phyloP scores from a whole-genome alignment of 2,888 invertebrate species.

The Mylabris sibirica region DNA sequence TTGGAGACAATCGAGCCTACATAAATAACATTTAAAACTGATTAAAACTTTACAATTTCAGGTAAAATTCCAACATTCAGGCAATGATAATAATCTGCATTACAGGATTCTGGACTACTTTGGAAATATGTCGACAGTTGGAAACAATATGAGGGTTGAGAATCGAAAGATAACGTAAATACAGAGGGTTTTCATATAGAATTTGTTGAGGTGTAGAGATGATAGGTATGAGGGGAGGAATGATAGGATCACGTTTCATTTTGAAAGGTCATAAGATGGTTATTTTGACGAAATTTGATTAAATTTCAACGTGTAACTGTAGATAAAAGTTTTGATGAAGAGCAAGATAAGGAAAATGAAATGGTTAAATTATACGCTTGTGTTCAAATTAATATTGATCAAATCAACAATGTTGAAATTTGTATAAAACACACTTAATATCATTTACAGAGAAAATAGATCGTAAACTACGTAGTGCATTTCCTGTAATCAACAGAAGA shows the following conservation, averaged over 20 bases:
- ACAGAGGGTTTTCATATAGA: neutral
- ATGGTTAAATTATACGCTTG: neutral
- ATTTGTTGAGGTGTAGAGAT: neutral
- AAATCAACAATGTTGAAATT: neutral
- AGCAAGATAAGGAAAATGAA: neutral
- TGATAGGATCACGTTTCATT: neutral
- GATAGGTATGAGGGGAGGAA: no score
- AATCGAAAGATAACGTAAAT: neutral
- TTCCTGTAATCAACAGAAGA: neutral
- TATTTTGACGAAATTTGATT: slow-evolving; percentile 3
- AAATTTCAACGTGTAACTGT: neutral
- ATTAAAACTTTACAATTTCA: neutral
- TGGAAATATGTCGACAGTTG: neutral
- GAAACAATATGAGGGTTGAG: neutral
- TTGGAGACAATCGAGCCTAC: neutral
- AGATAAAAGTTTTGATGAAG: neutral
- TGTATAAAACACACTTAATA: neutral
- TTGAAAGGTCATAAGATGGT: neutral
- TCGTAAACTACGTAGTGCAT: neutral
- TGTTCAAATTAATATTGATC: neutral
- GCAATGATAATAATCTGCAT: neutral
- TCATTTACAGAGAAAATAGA: neutral
- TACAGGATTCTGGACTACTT: neutral
- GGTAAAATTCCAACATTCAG: neutral
- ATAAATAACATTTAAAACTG: neutral